Evolutionary conservation across 2,113 vertebrate species (phyloP).

Genomic region (Smithornis capensis): DNA sequence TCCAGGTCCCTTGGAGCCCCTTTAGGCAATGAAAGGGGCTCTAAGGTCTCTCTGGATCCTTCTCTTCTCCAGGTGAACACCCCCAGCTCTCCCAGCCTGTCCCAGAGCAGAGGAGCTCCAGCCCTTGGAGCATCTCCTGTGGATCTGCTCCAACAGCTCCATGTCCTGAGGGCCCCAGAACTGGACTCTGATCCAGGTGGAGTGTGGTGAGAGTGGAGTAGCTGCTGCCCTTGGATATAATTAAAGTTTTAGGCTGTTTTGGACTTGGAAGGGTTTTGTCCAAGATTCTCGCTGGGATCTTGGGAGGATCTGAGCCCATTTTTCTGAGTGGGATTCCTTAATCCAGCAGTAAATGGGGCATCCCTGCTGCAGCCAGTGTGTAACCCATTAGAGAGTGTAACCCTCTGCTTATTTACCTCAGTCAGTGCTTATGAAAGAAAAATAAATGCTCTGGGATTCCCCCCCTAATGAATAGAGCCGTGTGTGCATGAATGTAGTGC

Average conservation of each 20-base stretch:
- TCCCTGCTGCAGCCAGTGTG: background rate
- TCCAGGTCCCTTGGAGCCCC: background rate
- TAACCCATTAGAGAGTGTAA: background rate
- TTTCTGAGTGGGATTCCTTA: background rate
- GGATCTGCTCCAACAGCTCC: background rate
- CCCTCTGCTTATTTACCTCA: background rate
- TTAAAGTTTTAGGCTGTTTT: background rate
- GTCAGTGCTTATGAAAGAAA: background rate
- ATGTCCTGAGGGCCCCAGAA: background rate
- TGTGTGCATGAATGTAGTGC: constrained; percentile 10
- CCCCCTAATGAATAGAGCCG: background rate
- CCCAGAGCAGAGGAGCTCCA: background rate
- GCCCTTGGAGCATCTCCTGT: background rate
- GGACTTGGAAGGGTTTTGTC: background rate
- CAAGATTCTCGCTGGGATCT: background rate
- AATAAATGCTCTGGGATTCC: background rate
- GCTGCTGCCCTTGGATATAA: background rate
- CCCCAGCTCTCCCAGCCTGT: background rate
- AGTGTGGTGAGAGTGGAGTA: background rate
- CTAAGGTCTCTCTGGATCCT: background rate
- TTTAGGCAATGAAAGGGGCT: background rate
- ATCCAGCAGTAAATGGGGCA: background rate
- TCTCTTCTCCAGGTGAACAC: background rate
- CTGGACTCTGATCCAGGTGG: background rate
- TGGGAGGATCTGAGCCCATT: background rate